Conservation (phyloP, 2,888 invertebrate species). For the Nudaria mundana region DNA sequence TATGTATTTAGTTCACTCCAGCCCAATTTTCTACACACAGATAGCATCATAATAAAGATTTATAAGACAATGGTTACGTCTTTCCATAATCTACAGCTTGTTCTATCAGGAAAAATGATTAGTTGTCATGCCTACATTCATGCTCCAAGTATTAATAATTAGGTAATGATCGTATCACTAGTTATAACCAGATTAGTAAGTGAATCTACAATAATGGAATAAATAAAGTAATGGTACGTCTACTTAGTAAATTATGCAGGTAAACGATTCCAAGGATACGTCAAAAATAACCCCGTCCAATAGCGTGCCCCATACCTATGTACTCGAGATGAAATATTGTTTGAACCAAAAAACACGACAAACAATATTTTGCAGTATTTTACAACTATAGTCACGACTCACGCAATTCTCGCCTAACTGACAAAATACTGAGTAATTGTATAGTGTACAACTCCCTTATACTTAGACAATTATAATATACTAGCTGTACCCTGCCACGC, state of each 20-base stretch:
- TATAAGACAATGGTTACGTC: too few species aligned
- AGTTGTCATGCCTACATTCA: too few species aligned
- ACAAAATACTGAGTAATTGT: constrained; percentile 22
- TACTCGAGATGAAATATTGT: constrained; percentile 64
- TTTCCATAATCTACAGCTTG: too few species aligned
- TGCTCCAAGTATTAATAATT: too few species aligned
- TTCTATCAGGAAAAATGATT: too few species aligned
- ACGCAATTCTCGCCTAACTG: constrained; percentile 44
- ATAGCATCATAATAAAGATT: too few species aligned
- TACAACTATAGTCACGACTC: constrained; percentile 39
- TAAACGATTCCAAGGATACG: constrained; percentile 43
- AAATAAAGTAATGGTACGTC: constrained; percentile 8
- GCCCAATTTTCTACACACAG: too few species aligned
- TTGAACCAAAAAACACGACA: constrained; percentile 53
- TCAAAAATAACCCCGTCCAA: constrained; percentile 46
- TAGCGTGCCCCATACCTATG: constrained; percentile 49
- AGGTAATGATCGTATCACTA: too few species aligned
- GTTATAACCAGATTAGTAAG: too few species aligned
- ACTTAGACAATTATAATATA: constrained; percentile 9
- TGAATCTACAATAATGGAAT: neutral
- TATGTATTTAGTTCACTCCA: too few species aligned
- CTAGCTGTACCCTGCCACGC: too few species aligned
- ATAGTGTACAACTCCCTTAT: constrained; percentile 28
- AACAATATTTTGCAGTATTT: constrained; percentile 37
- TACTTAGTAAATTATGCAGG: constrained; percentile 45